Conservation (phyloP, 2,888 invertebrate genomes). For the Metalampra italica region DNA sequence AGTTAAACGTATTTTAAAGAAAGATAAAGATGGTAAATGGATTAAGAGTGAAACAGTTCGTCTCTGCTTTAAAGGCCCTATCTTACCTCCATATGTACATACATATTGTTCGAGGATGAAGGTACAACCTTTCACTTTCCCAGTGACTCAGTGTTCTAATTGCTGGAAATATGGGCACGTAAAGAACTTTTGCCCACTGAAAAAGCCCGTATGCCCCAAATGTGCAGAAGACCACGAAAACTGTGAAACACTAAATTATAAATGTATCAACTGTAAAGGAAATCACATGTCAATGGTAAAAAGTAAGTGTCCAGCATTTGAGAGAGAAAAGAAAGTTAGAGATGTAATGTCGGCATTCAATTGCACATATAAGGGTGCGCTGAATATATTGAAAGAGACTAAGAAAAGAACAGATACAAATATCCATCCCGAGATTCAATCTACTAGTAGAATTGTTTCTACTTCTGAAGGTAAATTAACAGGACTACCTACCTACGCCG, state of each 20-base stretch:
- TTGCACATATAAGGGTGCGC: not conserved
- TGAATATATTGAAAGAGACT: not conserved
- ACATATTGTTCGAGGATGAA: too few relatives aligned
- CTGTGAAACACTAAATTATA: too few relatives aligned
- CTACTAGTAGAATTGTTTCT: too few relatives aligned
- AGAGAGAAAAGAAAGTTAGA: not conserved
- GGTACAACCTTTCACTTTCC: constrained; percentile 7
- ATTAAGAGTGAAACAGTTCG: too few relatives aligned
- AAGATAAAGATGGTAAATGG: too few relatives aligned
- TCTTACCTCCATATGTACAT: too few relatives aligned
- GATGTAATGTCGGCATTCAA: not conserved
- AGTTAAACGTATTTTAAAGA: too few relatives aligned
- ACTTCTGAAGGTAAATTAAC: too few relatives aligned
- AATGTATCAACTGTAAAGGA: not conserved
- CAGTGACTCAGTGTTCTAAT: constrained; percentile 16
- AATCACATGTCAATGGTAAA: not conserved
- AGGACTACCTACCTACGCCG: too few relatives aligned
- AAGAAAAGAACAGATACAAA: too few relatives aligned
- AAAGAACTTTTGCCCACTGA: constrained; percentile 10
- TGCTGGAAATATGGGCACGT: constrained; percentile 18
- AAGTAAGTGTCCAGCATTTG: not conserved
- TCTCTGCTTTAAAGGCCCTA: too few relatives aligned
- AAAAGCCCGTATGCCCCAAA: constrained; percentile 15
- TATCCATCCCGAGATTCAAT: too few relatives aligned
- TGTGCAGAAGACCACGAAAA: constrained; percentile 4